Evolutionary conservation across 2,888 invertebrate genomes (phyloP).

Genomic region (Himalopsyche tibetana): DNA sequence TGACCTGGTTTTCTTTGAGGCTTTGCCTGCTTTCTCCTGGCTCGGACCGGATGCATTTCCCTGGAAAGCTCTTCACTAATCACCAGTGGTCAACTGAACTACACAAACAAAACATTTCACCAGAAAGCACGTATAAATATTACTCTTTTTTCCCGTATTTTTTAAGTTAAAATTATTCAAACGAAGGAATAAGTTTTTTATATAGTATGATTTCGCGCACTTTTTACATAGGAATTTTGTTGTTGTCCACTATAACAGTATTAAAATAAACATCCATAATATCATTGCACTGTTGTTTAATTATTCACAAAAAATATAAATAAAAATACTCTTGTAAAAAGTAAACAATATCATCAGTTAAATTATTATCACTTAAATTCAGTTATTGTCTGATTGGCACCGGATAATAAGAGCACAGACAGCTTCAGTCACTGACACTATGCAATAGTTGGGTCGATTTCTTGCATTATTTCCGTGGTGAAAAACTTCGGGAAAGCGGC

Average conservation of each 20-base stretch:
- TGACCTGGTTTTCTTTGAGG: constrained; percentile 64
- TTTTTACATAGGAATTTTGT: no score
- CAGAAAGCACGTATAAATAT: no score
- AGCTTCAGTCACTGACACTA: background rate
- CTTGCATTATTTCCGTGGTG: background rate
- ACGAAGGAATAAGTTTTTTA: no score
- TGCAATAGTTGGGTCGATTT: background rate
- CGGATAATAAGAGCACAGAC: background rate
- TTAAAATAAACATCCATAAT: no score
- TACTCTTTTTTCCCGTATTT: no score
- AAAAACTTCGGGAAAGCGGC: background rate
- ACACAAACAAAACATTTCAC: background rate
- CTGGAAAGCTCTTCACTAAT: background rate
- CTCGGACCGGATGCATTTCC: constrained; percentile 52
- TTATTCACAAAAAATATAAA: no score
- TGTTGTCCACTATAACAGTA: no score
- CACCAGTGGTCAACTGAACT: background rate
- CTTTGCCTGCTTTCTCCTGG: constrained; percentile 62
- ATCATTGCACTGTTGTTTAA: no score
- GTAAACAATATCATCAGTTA: background rate
- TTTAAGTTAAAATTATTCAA: no score
- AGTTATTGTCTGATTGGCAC: background rate
- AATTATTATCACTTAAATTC: background rate
- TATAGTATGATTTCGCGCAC: no score
- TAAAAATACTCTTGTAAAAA: no score